Evolutionary conservation across 2,113 vertebrate species (phyloP).

Genomic region (Marmota monax): DNA sequence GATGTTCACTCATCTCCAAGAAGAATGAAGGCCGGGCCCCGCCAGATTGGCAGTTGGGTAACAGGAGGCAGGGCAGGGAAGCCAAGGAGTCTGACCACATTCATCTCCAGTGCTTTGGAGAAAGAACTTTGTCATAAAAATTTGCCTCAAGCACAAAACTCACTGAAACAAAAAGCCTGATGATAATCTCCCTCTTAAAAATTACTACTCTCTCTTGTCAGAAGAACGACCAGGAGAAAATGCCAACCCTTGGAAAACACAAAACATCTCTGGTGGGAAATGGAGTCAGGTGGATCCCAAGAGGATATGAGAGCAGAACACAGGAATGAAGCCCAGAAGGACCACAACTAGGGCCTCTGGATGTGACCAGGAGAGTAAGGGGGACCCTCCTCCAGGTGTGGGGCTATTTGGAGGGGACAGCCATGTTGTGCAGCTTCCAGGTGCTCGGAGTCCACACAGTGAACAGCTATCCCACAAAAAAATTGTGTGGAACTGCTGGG

Average conservation of each 20-base stretch:
- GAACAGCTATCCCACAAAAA: not conserved
- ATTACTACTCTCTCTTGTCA: not conserved
- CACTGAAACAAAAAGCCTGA: not conserved
- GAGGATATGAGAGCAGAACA: not conserved
- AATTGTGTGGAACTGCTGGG: fast-evolving
- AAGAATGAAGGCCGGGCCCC: not conserved
- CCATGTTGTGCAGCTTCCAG: too few relatives aligned
- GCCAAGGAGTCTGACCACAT: not conserved
- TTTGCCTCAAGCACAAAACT: not conserved
- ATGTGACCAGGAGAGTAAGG: not conserved
- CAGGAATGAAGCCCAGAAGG: not conserved
- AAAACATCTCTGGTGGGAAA: not conserved
- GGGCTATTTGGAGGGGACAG: not conserved
- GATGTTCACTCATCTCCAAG: not conserved
- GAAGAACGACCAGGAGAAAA: conserved; percentile 27
- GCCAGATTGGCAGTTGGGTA: not conserved
- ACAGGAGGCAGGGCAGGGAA: not conserved
- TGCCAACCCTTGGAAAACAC: not conserved
- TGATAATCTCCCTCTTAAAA: conserved; percentile 49
- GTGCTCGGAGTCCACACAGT: not conserved
- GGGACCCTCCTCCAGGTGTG: not conserved
- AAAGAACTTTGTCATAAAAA: not conserved
- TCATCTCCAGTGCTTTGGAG: not conserved
- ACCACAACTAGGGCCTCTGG: not conserved
- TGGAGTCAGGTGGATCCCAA: not conserved